Percentiles rank a stretch among this genome's conserved stretches.
Evolutionary conservation across 2,888 invertebrate genomes (phyloP).

Genomic region (Thelaira solivaga): DNA sequence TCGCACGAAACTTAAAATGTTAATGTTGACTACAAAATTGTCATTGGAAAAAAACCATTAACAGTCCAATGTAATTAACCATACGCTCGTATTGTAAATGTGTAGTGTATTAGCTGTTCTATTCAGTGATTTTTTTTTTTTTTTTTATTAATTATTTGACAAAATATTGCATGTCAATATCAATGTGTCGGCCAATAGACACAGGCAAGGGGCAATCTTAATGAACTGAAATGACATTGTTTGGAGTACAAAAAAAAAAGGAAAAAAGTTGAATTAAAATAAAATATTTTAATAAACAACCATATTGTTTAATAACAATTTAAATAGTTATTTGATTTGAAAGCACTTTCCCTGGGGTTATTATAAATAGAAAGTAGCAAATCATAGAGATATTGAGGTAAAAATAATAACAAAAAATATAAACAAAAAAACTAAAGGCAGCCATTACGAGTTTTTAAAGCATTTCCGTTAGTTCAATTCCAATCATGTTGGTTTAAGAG

Average conservation of each 20-base stretch:
- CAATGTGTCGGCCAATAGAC: too few species aligned
- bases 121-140: slow-evolving; percentile 24
- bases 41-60: slow-evolving; percentile 33
- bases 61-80: slow-evolving; percentile 5
- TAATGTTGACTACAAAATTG: slow-evolving; percentile 8
- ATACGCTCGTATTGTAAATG: neutral
- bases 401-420: too few species aligned
- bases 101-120: slow-evolving; percentile 12
- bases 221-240: slow-evolving; percentile 14
- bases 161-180: slow-evolving; percentile 50
- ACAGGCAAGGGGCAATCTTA: neutral
- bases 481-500: too few species aligned
- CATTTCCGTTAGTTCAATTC: too few species aligned
- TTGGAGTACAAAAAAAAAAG: neutral
- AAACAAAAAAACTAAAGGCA: too few species aligned
- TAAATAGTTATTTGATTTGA: neutral
- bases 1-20: slow-evolving; percentile 33
- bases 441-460: too few species aligned
- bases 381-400: too few species aligned
- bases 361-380: too few species aligned
- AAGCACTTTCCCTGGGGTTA: neutral
- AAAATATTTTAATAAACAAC: neutral
- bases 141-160: slow-evolving; percentile 37
- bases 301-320: neutral
- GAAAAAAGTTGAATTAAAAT: neutral